Base-by-base conservation (phyloP, 2,888 invertebrate species). In the Melanchra persicariae region DNA sequence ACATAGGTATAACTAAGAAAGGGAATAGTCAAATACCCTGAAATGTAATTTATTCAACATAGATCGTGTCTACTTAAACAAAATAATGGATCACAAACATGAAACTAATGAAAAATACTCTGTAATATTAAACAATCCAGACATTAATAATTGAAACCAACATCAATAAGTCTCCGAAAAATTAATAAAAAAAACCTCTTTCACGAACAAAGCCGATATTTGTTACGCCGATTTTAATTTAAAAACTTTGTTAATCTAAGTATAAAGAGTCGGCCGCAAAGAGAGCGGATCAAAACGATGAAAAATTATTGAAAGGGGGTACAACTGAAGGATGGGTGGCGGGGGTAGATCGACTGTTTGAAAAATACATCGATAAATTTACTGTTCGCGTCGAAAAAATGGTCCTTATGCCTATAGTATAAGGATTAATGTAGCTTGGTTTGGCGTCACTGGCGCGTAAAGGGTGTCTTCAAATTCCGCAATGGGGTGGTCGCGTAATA, bases 301-400 rank as follows among this genome's bases (percentile, higher is more conserved):
- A 95, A 96, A 96, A 96, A 95, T 95, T 96, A 96, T 96, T 96
- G 95, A 95, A 95, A 94, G 94, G 95, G 95, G 95, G 94, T 91
- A 85, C 68, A 55, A 88, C 79, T 84, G 90, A 91, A 88, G 89
- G 91, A 88, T 85, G 88, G 92, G 89, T 85, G 87, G 88, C 0
- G 90, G 91, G 86, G 63, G 89, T 89, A 90, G 74, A 95, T 95
- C 93, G 95, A 93, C 94, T 95, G 92, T 91, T 93, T 89, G 86
- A 86, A 88, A 90, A 92, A 90, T 86, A 91, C 94, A 88, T 89
- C 85, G 62, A 74, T 89, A 88, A 74, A 67, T 84, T 82, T 90
- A 79, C 92, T 64, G 54, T 66, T 70, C 58, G n/a, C 52, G 59
- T 45, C n/a, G 26, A 70, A 55, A 77, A 63, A 51, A 30, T 57